phyloP scores from a whole-genome alignment of 2,888 invertebrate genomes.

The Tipula unca region DNA sequence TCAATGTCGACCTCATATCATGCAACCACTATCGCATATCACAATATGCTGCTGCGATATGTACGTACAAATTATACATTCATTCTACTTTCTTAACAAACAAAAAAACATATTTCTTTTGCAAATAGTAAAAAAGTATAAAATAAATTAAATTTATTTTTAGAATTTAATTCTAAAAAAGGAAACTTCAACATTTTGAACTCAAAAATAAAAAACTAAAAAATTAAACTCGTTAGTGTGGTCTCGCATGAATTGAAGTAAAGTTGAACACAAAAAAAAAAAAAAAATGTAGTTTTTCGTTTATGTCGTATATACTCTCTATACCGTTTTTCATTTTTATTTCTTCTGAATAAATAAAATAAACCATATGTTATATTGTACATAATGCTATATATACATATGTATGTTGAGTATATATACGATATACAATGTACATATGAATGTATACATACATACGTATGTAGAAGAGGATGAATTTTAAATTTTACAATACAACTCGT shows the following conservation, averaged over 20 bases:
- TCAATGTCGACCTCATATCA: not conserved
- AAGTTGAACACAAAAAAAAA: not conserved
- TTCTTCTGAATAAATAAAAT: not conserved
- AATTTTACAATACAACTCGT: not conserved
- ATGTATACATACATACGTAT: not conserved
- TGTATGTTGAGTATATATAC: not conserved
- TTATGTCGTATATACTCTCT: not conserved
- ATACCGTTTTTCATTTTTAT: not conserved
- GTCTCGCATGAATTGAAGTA: not conserved
- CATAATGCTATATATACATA: not conserved
- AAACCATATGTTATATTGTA: not conserved
- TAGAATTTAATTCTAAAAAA: not conserved
- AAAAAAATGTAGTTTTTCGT: not conserved
- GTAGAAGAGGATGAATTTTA: not conserved
- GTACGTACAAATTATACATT: not conserved
- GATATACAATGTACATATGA: not conserved
- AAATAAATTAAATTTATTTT: not conserved
- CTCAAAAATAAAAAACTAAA: not conserved
- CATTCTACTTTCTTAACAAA: not conserved
- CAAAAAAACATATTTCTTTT: not conserved
- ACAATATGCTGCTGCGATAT: not conserved
- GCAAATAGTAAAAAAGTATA: not conserved
- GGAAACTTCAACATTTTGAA: not conserved
- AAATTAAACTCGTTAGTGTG: not conserved
- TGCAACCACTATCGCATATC: not conserved